A percentile compares a stretch with the other conserved stretches of the same genome.
Evolutionary conservation across 2,888 invertebrate genomes (phyloP).

Genomic region (Portevinia maculata): DNA sequence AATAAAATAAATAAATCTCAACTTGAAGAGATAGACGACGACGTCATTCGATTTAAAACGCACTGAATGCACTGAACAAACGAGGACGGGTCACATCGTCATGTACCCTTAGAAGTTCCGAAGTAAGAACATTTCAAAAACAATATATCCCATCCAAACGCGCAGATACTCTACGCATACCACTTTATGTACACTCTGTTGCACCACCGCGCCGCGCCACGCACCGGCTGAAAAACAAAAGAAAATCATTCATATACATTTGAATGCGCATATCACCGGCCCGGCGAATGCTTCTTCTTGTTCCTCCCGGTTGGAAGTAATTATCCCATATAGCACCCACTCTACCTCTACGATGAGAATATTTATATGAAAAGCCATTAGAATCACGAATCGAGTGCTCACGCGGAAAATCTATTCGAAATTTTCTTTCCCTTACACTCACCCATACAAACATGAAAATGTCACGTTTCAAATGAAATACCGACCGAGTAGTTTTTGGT

Average conservation of each 20-base stretch:
- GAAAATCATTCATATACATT: conserved; percentile 57
- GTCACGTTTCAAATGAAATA: background rate
- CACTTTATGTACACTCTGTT: conserved; percentile 54
- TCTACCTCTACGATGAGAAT: conserved; percentile 48
- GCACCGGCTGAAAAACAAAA: conserved; percentile 67
- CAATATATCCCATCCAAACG: conserved; percentile 31
- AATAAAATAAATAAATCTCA: conserved; percentile 13
- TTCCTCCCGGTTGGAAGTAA: conserved; percentile 37
- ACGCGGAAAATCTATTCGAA: conserved; percentile 58
- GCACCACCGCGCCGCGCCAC: conserved; percentile 56
- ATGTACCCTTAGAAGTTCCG: conserved; percentile 82
- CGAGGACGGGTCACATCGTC: conserved; percentile 67
- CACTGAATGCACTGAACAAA: conserved; percentile 71
- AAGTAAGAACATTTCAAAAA: conserved; percentile 82
- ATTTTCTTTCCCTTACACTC: conserved; percentile 57
- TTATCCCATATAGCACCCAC: conserved; percentile 81
- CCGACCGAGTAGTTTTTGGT: conserved; percentile 8
- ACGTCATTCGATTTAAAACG: conserved; percentile 74
- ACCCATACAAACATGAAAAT: conserved; percentile 3
- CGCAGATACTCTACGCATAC: conserved; percentile 68
- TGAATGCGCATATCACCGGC: conserved; percentile 38
- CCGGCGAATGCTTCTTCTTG: conserved; percentile 18
- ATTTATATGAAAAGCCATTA: background rate
- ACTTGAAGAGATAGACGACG: conserved; percentile 49
- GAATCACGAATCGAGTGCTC: background rate